phyloP scores from a whole-genome alignment of 1,140 invertebrate species.

The Rhyzopertha dominica region DNA sequence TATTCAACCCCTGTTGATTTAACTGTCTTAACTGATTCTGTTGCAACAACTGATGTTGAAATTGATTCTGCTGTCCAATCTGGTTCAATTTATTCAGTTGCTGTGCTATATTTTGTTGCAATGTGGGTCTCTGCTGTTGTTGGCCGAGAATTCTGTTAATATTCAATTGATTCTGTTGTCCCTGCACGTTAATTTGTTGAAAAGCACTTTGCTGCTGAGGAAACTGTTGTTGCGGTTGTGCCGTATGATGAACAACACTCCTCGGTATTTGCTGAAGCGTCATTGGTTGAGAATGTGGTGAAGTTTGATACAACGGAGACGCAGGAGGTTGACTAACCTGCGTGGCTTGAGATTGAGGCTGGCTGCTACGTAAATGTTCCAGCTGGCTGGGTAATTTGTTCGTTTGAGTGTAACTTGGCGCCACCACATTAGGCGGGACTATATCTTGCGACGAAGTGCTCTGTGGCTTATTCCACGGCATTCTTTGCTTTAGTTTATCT shows the following conservation, averaged over 20 bases:
- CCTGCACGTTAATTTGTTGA: background rate
- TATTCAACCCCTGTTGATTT: constrained; percentile 18
- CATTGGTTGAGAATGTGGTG: constrained; percentile 22
- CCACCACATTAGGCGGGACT: constrained; percentile 45
- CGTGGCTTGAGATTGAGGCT: constrained; percentile 7
- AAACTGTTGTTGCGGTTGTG: constrained; percentile 25
- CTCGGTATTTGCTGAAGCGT: constrained; percentile 29
- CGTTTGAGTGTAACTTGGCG: no score
- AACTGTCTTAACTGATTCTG: constrained; percentile 28
- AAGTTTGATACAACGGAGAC: constrained; percentile 21
- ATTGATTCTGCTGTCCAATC: no score
- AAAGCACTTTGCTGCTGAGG: constrained; percentile 7
- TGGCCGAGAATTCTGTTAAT: constrained; percentile 24
- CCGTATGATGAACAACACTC: constrained; percentile 36
- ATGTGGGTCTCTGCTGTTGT: constrained; percentile 20
- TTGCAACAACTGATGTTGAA: constrained; percentile 37
- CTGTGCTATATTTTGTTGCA: no score
- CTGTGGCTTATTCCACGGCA: constrained; percentile 69
- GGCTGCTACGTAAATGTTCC: constrained; percentile 9
- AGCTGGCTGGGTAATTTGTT: constrained; percentile 3
- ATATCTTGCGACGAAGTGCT: constrained; percentile 41
- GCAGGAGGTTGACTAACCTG: constrained; percentile 15
- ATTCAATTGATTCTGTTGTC: constrained; percentile 20
- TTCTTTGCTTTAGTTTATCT: constrained; percentile 69
- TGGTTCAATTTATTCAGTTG: no score